phyloP scores from a whole-genome alignment of 2,888 invertebrate species.

The Catocala nupta region DNA sequence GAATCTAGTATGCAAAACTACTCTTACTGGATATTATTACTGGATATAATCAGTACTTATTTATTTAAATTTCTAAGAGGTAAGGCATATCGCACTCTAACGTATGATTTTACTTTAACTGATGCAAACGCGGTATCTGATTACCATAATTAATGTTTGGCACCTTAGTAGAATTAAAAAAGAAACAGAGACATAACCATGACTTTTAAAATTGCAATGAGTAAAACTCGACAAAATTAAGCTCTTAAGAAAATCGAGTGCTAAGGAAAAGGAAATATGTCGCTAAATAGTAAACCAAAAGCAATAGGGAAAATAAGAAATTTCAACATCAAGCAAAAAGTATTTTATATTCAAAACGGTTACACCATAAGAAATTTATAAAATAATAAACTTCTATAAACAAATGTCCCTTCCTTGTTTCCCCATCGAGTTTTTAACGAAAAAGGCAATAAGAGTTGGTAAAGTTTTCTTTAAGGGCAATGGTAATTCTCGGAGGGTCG shows the following conservation, averaged over 20 bases:
- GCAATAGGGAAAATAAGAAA: constrained; percentile 21
- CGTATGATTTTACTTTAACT: too few species aligned
- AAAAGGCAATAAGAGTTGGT: constrained; percentile 72
- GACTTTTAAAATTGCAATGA: too few species aligned
- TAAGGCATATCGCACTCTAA: too few species aligned
- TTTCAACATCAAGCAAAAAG: constrained; percentile 20
- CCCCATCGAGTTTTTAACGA: constrained; percentile 60
- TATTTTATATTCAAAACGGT: constrained; percentile 30
- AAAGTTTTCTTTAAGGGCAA: constrained; percentile 74
- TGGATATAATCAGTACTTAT: background rate
- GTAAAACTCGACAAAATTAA: constrained; percentile 1
- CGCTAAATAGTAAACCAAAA: constrained; percentile 1
- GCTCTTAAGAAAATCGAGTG: background rate
- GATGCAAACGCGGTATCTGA: too few species aligned
- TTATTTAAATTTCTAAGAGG: too few species aligned
- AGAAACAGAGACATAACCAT: too few species aligned
- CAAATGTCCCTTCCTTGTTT: constrained; percentile 38
- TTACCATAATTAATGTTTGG: too few species aligned
- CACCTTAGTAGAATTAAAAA: too few species aligned
- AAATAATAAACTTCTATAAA: constrained; percentile 44
- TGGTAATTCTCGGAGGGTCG: constrained; percentile 76
- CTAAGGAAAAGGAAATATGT: constrained; percentile 7
- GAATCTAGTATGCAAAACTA: too few species aligned
- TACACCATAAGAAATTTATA: constrained; percentile 16
- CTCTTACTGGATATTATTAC: too few species aligned